A percentile compares a stretch with the other conserved stretches of the same genome.
Conservation (phyloP, 2,797 vertebrate genomes). For the Halcyon smyrnensis region DNA sequence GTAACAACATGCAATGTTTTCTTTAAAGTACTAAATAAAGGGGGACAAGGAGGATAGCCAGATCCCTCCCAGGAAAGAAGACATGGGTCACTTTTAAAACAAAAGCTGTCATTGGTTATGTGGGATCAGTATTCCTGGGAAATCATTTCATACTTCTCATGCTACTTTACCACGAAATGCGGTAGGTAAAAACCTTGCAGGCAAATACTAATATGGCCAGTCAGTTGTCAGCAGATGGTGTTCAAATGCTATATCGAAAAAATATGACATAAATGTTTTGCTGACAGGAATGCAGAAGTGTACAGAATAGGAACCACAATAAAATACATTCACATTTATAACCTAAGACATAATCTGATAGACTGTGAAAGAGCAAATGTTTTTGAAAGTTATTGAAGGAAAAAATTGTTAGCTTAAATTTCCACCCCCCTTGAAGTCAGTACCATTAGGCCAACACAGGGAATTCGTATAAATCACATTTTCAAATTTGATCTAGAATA, state of each 20-base stretch:
- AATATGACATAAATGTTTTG: not conserved
- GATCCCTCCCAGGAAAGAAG: not conserved
- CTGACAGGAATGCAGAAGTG: not conserved
- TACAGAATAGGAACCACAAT: not conserved
- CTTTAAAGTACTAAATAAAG: not conserved
- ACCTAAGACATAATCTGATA: slow-evolving; percentile 14
- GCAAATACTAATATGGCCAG: not conserved
- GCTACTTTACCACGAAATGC: not conserved
- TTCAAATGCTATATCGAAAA: not conserved
- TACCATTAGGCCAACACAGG: not conserved
- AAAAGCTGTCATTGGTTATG: not conserved
- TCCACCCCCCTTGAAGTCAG: not conserved
- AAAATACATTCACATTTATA: slow-evolving; percentile 12
- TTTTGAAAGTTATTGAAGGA: slow-evolving; percentile 18
- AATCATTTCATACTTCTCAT: not conserved
- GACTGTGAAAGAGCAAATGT: slow-evolving; percentile 4
- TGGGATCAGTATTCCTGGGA: not conserved
- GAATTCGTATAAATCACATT: slow-evolving; percentile 22
- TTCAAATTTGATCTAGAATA: slow-evolving; percentile 36
- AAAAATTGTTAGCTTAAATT: slow-evolving; percentile 21
- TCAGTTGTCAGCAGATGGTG: not conserved
- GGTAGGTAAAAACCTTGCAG: not conserved
- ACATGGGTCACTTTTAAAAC: not conserved
- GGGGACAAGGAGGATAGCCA: not conserved
- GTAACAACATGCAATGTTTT: not conserved